phyloP scores from a whole-genome alignment of 2,888 invertebrate species.

The Copidosoma aretas region DNA sequence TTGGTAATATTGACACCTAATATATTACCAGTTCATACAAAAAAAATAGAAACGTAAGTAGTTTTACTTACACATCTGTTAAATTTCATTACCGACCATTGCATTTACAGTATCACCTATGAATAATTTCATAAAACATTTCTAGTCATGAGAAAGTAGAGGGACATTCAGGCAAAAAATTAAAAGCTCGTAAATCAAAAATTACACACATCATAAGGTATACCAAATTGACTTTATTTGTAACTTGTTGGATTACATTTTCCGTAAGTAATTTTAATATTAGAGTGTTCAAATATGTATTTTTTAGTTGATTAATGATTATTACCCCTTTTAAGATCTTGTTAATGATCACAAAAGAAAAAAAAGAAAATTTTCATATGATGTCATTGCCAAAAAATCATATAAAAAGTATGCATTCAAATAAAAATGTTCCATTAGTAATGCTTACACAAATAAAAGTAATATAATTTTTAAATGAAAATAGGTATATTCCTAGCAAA shows the following conservation, averaged over 20 bases:
- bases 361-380: constrained; percentile 68
- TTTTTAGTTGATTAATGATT: too few species aligned
- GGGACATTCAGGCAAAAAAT: constrained; percentile 17
- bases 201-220: constrained; percentile 51
- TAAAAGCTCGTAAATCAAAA: constrained; percentile 31
- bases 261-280: constrained; percentile 61
- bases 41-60: not conserved
- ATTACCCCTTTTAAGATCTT: constrained; percentile 56
- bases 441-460: too few species aligned
- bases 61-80: not conserved
- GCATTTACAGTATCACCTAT: not conserved
- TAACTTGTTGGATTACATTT: constrained; percentile 73
- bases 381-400: constrained; percentile 68
- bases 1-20: too few species aligned
- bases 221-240: constrained; percentile 67
- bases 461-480: constrained; percentile 8
- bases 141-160: not conserved
- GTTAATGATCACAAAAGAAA: constrained; percentile 75
- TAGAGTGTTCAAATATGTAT: constrained; percentile 3
- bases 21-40: not conserved
- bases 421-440: not conserved
- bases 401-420: constrained; percentile 62
- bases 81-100: too few species aligned
- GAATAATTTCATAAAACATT: not conserved
- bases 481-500: constrained; percentile 45